A percentile compares a stretch with the other conserved stretches of the same genome.
These are phyloP conservation scores for Lissocephala sabroskyi DNA, from an alignment of 2,888 invertebrate genomes.

Conservation along the genomic window DNA sequence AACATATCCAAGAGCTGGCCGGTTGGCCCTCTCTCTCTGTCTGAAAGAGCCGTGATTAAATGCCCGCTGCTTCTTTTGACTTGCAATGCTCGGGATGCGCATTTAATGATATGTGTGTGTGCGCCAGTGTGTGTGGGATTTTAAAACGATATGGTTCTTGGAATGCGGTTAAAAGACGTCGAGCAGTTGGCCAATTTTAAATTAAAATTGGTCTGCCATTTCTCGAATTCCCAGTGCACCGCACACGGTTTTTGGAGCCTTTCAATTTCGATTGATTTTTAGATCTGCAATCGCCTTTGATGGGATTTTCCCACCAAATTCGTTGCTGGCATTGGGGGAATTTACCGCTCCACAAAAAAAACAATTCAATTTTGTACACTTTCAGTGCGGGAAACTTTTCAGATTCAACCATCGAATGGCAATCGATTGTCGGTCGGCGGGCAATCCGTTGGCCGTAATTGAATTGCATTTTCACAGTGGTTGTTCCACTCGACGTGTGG, in stretches of 20 bases:
- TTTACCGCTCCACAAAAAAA: neutral
- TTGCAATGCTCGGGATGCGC: slow-evolving; percentile 1
- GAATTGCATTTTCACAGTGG: slow-evolving; percentile 38
- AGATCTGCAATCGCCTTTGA: no score
- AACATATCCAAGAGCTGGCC: slow-evolving; percentile 56
- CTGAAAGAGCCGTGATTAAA: slow-evolving; percentile 40
- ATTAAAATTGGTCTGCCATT: no score
- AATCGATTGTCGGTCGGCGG: no score
- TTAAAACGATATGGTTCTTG: slow-evolving; percentile 48
- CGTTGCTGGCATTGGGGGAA: no score
- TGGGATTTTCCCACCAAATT: no score
- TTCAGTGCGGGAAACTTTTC: neutral
- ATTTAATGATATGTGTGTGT: slow-evolving; percentile 33
- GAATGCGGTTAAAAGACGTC: slow-evolving; percentile 28
- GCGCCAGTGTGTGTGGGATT: slow-evolving; percentile 13
- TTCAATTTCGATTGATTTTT: no score
- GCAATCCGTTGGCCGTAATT: no score
- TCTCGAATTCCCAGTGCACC: no score
- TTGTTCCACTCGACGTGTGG: slow-evolving; percentile 9
- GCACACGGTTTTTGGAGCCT: no score
- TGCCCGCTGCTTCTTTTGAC: slow-evolving; percentile 17
- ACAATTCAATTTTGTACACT: slow-evolving; percentile 1
- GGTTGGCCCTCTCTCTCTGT: no score
- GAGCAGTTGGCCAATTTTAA: no score
- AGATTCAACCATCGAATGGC: neutral